Evolutionary conservation across 2,888 invertebrate species (phyloP), one percentile per base, ranked within the genome.

Genomic region (Lasioglossum pauxillum): DNA sequence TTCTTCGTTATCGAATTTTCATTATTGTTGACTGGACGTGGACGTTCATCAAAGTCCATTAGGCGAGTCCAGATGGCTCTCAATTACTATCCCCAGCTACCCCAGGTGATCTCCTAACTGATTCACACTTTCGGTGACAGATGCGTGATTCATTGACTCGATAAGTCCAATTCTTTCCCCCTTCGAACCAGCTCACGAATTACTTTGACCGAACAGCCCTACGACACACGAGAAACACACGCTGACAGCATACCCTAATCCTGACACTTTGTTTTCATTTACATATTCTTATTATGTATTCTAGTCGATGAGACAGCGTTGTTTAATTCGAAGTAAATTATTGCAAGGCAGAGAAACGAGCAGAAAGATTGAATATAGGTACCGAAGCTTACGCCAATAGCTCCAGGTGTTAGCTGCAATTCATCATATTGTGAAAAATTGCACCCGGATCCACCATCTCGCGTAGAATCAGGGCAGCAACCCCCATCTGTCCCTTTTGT

Each of bases 141-240:
- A 69, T 69, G 69, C 23, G 38, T 69, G 69, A 69, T 69, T 69
- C 69, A 69, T 69, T 69, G 69, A 38, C 12, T 69, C 69, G 69
- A 69, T 69, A 41, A 38, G 69, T 35, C 69, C 38, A 38, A 69
- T 69, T 69, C 69, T 69, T 41, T 41, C 31, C 69, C 69, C 69
- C 69, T 38, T 69, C 38, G 41, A 41, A 69, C 10, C 38, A 38
- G 23, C 69, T 38, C 41, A 38, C 69, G 69, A 69, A 69, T 69
- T 69, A 69, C n/a, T n/a, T 38, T 38, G 19, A 69, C 23, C 69
- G 38, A 69, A 35, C 35, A 69, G 38, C 38, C 69, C 38, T 38
- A 10, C 35, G 4, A 38, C 38, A 23, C 38, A 38, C 69, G 4
- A 38, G 38, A 69, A 23, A 69, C n/a, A 8, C 67, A 35, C 67